Base-by-base conservation (phyloP, 1,140 invertebrate species). In the Eufriesea mexicana region DNA sequence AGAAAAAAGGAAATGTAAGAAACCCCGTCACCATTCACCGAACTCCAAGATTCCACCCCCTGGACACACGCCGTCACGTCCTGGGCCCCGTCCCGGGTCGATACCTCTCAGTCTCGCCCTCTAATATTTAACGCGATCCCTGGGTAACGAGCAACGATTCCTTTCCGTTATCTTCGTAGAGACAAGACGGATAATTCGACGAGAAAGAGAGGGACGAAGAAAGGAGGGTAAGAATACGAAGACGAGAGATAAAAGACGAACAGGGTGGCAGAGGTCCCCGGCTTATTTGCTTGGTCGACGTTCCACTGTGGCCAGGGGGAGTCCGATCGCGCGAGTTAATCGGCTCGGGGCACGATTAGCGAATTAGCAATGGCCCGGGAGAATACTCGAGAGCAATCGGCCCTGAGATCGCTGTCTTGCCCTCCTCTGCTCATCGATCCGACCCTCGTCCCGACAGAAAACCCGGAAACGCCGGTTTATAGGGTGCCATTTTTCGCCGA, bases 401-500 rank as follows among this genome's bases (percentile, higher is more conserved):
- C 80, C 75, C 61, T 66, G 70, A 66, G 61, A 74, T 76, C 42
- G 55, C 20, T 59, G 55, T n/a, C 49, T 55, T 68, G 20, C 18
- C 16, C 47, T n/a, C 20, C 66, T 0, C n/a, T 45, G 10, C n/a
- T 14, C 79, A 83, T 86, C 79, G 84, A 86, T 86, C 85, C 77
- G 78, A 67, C 77, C 78, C 67, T 85, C 78, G 42, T 35, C 16
- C 14, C 51, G 59, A 70, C 49, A 57, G 84, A 86, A 86, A 35
- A 67, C n/a, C 61, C 45, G 8, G 85, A 86, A 82, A 86, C 67
- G 66, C 77, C 66, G 45, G 72, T 86, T 85, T 85, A 85, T 47
- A 70, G 51, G 35, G 23, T 45, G 57, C 6, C 25, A 9, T 57
- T 45, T 20, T 54, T 35, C 28, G 5, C 25, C 51, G 2, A 2